These are phyloP conservation scores for Globodera ellingtonae DNA, from an alignment of 1,140 invertebrate species.

Conservation along the genomic window DNA sequence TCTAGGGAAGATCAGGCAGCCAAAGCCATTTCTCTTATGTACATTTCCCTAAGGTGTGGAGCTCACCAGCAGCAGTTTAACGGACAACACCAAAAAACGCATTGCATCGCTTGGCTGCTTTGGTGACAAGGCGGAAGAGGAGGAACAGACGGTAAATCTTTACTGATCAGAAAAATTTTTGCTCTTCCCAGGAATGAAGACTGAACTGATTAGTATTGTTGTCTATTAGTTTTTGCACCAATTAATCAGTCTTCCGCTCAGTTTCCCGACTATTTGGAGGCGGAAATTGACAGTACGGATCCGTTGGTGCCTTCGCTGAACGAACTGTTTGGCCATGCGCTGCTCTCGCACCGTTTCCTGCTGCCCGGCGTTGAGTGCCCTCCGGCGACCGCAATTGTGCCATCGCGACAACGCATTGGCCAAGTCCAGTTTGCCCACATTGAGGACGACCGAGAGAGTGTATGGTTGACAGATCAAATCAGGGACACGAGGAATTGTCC, in stretches of 20 bases:
- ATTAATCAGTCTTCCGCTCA: constrained; percentile 7
- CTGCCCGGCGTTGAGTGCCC: neutral
- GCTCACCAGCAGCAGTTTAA: neutral
- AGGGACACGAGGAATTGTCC: neutral
- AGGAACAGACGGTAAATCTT: constrained; percentile 4
- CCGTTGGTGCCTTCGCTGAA: constrained; percentile 45
- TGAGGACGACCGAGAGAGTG: constrained; percentile 32
- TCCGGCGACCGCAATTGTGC: neutral
- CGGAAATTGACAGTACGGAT: constrained; percentile 56
- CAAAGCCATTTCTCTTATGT: too few species aligned
- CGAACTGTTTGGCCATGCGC: constrained; percentile 55
- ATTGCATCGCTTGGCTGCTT: neutral
- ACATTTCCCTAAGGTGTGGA: neutral
- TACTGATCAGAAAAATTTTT: neutral
- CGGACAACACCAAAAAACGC: neutral
- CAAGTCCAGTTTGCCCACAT: constrained; percentile 22
- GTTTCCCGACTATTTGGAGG: constrained; percentile 57
- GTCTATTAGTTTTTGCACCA: too few species aligned
- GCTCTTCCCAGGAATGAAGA: too few species aligned
- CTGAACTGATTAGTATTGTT: too few species aligned
- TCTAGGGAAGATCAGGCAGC: neutral
- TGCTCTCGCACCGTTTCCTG: constrained; percentile 41
- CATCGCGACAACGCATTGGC: constrained; percentile 30
- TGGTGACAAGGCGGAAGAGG: constrained; percentile 21
- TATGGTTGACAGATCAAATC: constrained; percentile 15